Conservation (phyloP, 2,797 vertebrate species). For the Trichosurus vulpecula region DNA sequence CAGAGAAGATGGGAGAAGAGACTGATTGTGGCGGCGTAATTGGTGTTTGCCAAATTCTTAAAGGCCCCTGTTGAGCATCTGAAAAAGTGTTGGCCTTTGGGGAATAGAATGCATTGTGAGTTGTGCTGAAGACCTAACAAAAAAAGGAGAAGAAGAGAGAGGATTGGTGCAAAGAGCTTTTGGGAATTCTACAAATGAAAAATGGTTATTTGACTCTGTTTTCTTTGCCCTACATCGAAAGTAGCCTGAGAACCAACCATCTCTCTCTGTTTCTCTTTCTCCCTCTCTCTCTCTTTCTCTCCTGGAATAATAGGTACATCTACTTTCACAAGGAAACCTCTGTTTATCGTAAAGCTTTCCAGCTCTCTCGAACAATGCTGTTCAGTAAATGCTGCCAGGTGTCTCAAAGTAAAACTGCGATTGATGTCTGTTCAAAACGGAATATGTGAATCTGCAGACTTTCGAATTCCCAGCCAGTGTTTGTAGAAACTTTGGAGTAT, state of each 20-base stretch:
- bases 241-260: conserved; percentile 76
- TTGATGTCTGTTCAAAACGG: conserved; percentile 59
- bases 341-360: conserved; percentile 74
- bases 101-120: conserved; percentile 52
- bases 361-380: conserved; percentile 66
- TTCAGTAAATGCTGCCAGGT: conserved; percentile 63
- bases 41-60: conserved; percentile 57
- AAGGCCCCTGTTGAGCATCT: conserved; percentile 64
- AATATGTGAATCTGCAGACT: conserved; percentile 49
- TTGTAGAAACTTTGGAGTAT: conserved; percentile 78
- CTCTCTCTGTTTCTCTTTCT: conserved; percentile 71
- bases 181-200: conserved; percentile 71
- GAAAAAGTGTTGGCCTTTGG: conserved; percentile 58
- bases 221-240: conserved; percentile 65
- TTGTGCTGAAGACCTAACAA: conserved; percentile 61
- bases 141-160: conserved; percentile 31
- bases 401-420: conserved; percentile 60
- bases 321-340: conserved; percentile 75
- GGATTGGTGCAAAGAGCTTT: conserved; percentile 78
- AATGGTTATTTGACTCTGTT: conserved; percentile 31
- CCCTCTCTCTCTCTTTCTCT: conserved; percentile 53
- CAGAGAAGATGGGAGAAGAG: conserved; percentile 61
- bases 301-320: conserved; percentile 67
- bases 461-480: conserved; percentile 52
- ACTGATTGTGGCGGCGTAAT: conserved; percentile 50